Evolutionary conservation across 2,113 vertebrate species (phyloP).

Genomic region (Pogona vitticeps): DNA sequence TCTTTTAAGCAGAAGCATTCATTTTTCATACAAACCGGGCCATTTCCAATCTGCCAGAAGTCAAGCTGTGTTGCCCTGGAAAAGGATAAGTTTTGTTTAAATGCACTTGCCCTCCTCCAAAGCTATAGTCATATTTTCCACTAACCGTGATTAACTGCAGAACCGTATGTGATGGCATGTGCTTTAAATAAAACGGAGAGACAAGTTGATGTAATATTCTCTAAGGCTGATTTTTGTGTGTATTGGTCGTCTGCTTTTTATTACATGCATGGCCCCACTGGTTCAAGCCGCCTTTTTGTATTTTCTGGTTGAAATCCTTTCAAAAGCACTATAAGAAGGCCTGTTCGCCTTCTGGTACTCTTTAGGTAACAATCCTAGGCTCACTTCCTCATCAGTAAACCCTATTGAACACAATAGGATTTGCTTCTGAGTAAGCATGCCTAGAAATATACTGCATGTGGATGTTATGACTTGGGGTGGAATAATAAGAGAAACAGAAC

Average conservation of each 20-base stretch:
- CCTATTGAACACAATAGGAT: background rate
- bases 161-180: slow-evolving; percentile 69
- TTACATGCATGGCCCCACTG: background rate
- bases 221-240: slow-evolving; percentile 14
- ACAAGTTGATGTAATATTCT: slow-evolving; percentile 70
- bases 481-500: background rate
- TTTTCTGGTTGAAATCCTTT: slow-evolving; percentile 38
- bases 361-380: background rate
- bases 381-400: background rate
- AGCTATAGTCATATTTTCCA: slow-evolving; percentile 75
- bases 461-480: background rate
- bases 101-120: slow-evolving; percentile 56
- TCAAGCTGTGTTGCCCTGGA: slow-evolving; percentile 54
- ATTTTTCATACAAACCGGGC: slow-evolving; percentile 53
- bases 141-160: slow-evolving; percentile 60
- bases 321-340: background rate
- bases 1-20: slow-evolving; percentile 35
- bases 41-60: slow-evolving; percentile 45
- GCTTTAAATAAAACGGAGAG: slow-evolving; percentile 70
- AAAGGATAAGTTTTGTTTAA: slow-evolving; percentile 42
- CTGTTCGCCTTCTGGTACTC: slow-evolving; percentile 11
- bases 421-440: background rate
- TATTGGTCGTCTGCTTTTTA: slow-evolving; percentile 20
- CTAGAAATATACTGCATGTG: background rate
- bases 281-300: slow-evolving; percentile 22